Conservation (phyloP, 2,113 vertebrate genomes). For the Merops nubicus region DNA sequence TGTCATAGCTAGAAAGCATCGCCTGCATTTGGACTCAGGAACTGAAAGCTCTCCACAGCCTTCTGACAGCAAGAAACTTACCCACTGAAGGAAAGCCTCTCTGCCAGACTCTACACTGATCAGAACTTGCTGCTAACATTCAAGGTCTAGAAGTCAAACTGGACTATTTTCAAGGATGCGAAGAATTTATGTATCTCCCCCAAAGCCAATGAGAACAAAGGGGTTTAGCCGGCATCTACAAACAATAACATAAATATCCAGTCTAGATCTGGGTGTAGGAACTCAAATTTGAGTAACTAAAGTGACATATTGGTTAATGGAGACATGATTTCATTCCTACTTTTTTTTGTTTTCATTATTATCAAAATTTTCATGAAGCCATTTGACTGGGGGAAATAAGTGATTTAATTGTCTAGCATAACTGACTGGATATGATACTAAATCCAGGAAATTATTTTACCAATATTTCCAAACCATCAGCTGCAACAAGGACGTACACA, state of each 20-base stretch:
- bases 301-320: neutral
- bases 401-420: neutral
- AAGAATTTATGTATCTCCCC: neutral
- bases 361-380: neutral
- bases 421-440: neutral
- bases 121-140: neutral
- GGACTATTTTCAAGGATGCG: neutral
- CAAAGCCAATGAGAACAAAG: neutral
- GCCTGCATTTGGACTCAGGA: neutral
- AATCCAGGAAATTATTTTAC: neutral
- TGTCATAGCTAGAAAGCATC: neutral
- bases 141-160: neutral
- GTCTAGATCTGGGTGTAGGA: neutral
- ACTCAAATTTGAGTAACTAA: neutral
- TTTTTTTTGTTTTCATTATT: neutral
- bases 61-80: neutral
- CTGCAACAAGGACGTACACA: neutral
- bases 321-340: neutral
- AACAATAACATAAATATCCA: neutral
- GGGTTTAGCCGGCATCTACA: neutral
- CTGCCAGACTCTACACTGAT: neutral
- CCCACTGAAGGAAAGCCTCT: neutral
- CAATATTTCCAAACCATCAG: neutral
- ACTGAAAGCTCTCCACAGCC: neutral
- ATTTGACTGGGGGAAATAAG: neutral